Percentiles rank a stretch among this genome's conserved stretches.
Evolutionary conservation across 2,888 invertebrate species (phyloP).

Genomic region (Dolomedes plantarius): DNA sequence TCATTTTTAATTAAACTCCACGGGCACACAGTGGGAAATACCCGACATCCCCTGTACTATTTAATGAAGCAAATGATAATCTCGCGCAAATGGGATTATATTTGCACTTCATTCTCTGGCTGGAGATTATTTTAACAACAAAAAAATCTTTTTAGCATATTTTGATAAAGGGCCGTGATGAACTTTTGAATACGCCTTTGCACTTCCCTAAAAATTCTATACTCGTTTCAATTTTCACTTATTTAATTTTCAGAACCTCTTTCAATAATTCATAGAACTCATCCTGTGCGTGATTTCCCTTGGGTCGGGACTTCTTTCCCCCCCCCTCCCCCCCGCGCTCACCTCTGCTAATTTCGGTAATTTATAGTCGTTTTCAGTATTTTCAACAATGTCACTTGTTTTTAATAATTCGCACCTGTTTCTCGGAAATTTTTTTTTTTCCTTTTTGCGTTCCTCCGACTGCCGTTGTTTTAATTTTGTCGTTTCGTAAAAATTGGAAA

Average conservation of each 20-base stretch:
- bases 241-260: slow-evolving; percentile 60
- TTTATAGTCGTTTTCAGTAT: slow-evolving; percentile 27
- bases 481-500: slow-evolving; percentile 18
- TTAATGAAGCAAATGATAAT: slow-evolving; percentile 66
- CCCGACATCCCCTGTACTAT: slow-evolving; percentile 18
- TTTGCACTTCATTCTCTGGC: slow-evolving; percentile 36
- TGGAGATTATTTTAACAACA: slow-evolving; percentile 58
- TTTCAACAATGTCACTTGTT: slow-evolving; percentile 15
- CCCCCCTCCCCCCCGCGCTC: slow-evolving; percentile 7
- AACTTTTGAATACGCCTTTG: slow-evolving; percentile 43
- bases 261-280: slow-evolving; percentile 61
- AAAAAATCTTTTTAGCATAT: slow-evolving; percentile 24
- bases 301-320: slow-evolving; percentile 3
- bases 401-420: slow-evolving; percentile 18
- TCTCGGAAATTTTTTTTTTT: background rate
- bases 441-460: background rate
- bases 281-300: slow-evolving; percentile 43
- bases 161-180: slow-evolving; percentile 35
- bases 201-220: slow-evolving; percentile 17
- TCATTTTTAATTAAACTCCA: slow-evolving; percentile 68
- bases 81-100: slow-evolving; percentile 62
- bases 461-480: background rate
- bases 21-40: slow-evolving; percentile 16
- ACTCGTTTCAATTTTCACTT: slow-evolving; percentile 58
- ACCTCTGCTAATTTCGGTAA: slow-evolving; percentile 46